Evolutionary conservation across 2,888 invertebrate species (phyloP).

Genomic region (Harpalus rubripes): DNA sequence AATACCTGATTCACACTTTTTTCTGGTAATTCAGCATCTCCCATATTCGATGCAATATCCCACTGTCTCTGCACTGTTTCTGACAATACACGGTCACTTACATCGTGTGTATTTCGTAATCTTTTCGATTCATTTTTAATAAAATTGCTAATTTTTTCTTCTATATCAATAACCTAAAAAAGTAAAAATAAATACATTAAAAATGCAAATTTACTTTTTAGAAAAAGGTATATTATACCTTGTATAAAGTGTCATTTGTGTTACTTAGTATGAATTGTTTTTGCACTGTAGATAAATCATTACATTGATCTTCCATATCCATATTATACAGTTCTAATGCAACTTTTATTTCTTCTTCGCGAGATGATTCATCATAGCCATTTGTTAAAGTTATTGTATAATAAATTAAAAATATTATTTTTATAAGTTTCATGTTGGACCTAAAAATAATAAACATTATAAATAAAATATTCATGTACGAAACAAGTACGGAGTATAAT

Average conservation of each 20-base stretch:
- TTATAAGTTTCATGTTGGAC: constrained; percentile 35
- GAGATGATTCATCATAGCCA: neutral
- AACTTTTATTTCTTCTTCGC: constrained; percentile 65
- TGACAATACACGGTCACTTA: constrained; percentile 69
- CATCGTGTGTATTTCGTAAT: constrained; percentile 65
- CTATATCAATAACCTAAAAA: constrained; percentile 74
- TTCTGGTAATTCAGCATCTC: constrained; percentile 78
- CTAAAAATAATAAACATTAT: constrained; percentile 33
- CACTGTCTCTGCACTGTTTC: constrained; percentile 78
- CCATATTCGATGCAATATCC: constrained; percentile 78
- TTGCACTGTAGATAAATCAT: constrained; percentile 68
- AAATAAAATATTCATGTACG: neutral
- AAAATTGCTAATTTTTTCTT: constrained; percentile 78
- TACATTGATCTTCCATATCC: constrained; percentile 72
- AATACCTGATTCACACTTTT: constrained; percentile 80
- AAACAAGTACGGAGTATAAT: neutral
- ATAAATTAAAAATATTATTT: constrained; percentile 48
- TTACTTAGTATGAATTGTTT: constrained; percentile 75
- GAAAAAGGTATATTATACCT: constrained; percentile 72
- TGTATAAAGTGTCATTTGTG: constrained; percentile 69
- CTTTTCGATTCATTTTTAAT: constrained; percentile 76
- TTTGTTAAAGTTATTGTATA: constrained; percentile 26
- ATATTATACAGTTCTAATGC: constrained; percentile 71
- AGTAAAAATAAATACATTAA: neutral
- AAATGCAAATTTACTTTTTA: constrained; percentile 21